Conservation (phyloP, 2,888 invertebrate species). For the Bombyx huttoni region DNA sequence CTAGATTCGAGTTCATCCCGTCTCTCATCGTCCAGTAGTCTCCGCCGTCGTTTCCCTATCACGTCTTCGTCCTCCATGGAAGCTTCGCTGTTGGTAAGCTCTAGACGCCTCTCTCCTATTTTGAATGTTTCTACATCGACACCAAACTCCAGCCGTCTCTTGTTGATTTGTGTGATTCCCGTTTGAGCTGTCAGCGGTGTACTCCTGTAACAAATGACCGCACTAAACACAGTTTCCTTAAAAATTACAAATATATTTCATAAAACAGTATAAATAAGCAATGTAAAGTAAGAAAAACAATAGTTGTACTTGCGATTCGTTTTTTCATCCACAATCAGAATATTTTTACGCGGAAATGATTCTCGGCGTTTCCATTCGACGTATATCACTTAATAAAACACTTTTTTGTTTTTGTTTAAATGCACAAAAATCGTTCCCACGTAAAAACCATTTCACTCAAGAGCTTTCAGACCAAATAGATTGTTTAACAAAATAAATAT, state of each 20-base stretch:
- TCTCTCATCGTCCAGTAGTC: constrained; percentile 59
- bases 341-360: constrained; percentile 74
- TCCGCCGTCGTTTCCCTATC: constrained; percentile 53
- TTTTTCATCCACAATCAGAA: constrained; percentile 71
- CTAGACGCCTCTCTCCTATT: constrained; percentile 42
- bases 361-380: constrained; percentile 69
- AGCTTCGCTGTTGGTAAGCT: constrained; percentile 43
- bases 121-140: constrained; percentile 64
- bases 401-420: constrained; percentile 45
- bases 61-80: constrained; percentile 61
- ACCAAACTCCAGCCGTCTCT: constrained; percentile 78
- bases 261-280: constrained; percentile 22
- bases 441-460: constrained; percentile 74
- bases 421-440: constrained; percentile 74
- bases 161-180: constrained; percentile 77
- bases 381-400: constrained; percentile 52
- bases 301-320: constrained; percentile 66
- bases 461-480: constrained; percentile 66
- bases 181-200: constrained; percentile 69
- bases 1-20: constrained; percentile 34
- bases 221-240: constrained; percentile 20
- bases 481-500: constrained; percentile 6
- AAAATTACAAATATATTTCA: constrained; percentile 14
- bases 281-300: constrained; percentile 22
- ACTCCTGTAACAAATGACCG: constrained; percentile 59